Evolutionary conservation across 1,140 invertebrate genomes (phyloP).

Genomic region (Drepana arcuata): DNA sequence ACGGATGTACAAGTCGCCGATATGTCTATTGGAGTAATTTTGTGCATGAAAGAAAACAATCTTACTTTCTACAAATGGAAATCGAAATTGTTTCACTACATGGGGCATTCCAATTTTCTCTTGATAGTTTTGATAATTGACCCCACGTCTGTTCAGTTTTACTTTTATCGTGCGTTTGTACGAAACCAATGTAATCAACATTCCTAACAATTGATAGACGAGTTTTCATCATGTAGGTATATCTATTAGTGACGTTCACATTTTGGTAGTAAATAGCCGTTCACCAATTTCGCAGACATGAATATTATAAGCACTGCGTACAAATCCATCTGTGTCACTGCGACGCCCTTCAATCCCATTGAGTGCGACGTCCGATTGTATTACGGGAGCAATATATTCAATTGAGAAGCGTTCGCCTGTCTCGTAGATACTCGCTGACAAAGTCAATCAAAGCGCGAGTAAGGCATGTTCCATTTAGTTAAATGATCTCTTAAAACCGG

Average conservation of each 20-base stretch:
- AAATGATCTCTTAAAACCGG: too few species aligned
- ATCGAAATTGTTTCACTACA: slow-evolving; percentile 63
- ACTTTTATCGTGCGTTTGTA: slow-evolving; percentile 38
- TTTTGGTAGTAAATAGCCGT: too few species aligned
- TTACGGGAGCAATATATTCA: slow-evolving; percentile 26
- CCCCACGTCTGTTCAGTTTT: slow-evolving; percentile 31
- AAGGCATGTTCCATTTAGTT: too few species aligned
- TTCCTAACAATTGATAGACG: slow-evolving; percentile 22
- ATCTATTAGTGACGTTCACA: neutral
- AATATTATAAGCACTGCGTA: neutral
- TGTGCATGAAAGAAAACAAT: slow-evolving; percentile 47
- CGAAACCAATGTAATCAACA: slow-evolving; percentile 26
- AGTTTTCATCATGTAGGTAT: too few species aligned
- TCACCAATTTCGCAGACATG: too few species aligned
- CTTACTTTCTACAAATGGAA: slow-evolving; percentile 71
- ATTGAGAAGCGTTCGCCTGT: too few species aligned
- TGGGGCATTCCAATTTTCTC: slow-evolving; percentile 63
- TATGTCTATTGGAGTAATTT: slow-evolving; percentile 27
- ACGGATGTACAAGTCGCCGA: too few species aligned
- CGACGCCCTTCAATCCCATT: slow-evolving; percentile 18
- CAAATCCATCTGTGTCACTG: too few species aligned
- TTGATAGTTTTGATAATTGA: slow-evolving; percentile 56
- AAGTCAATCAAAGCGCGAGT: slow-evolving; percentile 24
- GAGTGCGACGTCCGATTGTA: slow-evolving; percentile 27
- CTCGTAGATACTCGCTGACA: slow-evolving; percentile 12